Conservation (phyloP, 2,113 vertebrate species). For the Prunella himalayana region DNA sequence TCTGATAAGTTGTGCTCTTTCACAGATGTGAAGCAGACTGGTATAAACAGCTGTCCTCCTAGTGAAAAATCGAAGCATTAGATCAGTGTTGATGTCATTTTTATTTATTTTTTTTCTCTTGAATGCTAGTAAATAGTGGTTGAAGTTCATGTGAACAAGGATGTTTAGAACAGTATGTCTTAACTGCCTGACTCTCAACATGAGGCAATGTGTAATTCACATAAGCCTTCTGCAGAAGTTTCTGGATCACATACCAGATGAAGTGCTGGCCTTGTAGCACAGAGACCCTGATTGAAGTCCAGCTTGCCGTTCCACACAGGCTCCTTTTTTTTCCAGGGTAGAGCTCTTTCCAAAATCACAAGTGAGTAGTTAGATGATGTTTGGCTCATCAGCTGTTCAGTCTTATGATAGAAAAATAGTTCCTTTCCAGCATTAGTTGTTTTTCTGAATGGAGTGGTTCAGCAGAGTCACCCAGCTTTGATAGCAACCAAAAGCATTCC, state of each 20-base stretch:
- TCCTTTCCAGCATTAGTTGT: accelerated
- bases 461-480: neutral
- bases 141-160: conserved; percentile 4
- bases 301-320: neutral
- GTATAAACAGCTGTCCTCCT: neutral
- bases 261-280: neutral
- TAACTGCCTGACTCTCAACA: neutral
- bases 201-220: neutral
- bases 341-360: neutral
- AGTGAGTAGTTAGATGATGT: neutral
- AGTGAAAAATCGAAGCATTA: neutral
- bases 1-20: neutral
- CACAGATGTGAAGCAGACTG: neutral
- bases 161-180: neutral
- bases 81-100: neutral
- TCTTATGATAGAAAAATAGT: neutral
- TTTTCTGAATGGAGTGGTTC: neutral
- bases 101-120: neutral
- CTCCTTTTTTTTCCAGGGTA: neutral
- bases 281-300: neutral
- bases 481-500: neutral
- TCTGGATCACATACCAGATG: neutral
- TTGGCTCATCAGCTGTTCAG: neutral
- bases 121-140: conserved; percentile 1
- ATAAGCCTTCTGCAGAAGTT: conserved; percentile 1